These are phyloP conservation scores for Montipora capitata DNA, from an alignment of 92 coral and sea anemone species.

Conservation along the genomic window DNA sequence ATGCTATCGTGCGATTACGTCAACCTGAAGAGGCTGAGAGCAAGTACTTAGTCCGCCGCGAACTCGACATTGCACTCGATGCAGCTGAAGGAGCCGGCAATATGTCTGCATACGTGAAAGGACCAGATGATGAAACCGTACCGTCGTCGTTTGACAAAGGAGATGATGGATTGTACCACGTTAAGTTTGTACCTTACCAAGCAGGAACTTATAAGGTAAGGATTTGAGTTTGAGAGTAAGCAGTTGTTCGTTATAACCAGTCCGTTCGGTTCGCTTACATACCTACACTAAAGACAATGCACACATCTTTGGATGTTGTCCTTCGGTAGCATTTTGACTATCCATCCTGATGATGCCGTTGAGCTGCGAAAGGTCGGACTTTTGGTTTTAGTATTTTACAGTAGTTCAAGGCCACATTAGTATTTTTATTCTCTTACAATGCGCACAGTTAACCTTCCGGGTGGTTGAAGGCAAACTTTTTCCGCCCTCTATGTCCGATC, in stretches of 20 bases:
- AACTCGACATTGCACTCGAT: constrained; percentile 89
- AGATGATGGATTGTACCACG: constrained; percentile 82
- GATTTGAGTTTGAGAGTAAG: background rate
- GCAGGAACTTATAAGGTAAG: constrained; percentile 83
- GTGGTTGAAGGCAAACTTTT: background rate
- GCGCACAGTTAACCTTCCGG: background rate
- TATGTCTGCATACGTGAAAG: constrained; percentile 82
- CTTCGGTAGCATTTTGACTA: too few relatives aligned
- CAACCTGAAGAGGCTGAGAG: constrained; percentile 70
- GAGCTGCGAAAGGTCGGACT: too few relatives aligned
- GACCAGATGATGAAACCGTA: constrained; percentile 89
- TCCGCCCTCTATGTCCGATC: too few relatives aligned
- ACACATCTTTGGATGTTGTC: too few relatives aligned
- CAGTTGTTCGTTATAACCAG: background rate
- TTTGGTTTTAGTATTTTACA: too few relatives aligned
- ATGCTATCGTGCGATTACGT: constrained; percentile 79
- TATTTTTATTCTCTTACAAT: too few relatives aligned
- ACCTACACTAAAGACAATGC: too few relatives aligned
- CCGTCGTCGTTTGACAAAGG: constrained; percentile 79
- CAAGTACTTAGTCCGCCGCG: constrained; percentile 87
- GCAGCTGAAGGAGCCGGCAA: constrained; percentile 81
- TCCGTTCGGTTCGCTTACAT: background rate
- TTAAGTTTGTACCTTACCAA: constrained; percentile 82
- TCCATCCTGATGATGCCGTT: too few relatives aligned
- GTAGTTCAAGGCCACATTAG: too few relatives aligned